Evolutionary conservation across 2,797 vertebrate species (phyloP).

Genomic region (Lepilemur septentrionalis): DNA sequence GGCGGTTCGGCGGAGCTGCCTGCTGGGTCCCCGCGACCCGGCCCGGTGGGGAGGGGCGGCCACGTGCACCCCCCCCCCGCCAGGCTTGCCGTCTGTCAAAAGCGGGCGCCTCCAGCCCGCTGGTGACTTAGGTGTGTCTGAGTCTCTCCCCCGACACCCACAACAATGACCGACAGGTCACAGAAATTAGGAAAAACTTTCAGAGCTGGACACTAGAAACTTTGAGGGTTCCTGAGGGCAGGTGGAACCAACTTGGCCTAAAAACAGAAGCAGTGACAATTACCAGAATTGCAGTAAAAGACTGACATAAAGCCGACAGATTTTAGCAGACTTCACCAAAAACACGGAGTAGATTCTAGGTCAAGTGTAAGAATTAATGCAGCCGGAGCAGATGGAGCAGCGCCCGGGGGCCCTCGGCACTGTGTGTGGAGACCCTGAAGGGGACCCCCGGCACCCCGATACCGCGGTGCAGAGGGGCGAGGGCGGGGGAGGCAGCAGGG

Average conservation of each 20-base stretch:
- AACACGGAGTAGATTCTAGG: not conserved
- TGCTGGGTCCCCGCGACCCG: not conserved
- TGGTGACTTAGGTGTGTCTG: rapidly evolving
- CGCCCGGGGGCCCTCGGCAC: rapidly evolving
- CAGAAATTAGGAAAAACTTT: not conserved
- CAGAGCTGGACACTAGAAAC: not conserved
- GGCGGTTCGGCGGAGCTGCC: not conserved
- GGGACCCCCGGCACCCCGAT: not conserved
- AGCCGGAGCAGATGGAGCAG: not conserved
- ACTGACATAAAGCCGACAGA: not conserved
- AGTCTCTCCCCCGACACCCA: not conserved
- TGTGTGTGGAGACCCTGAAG: rapidly evolving
- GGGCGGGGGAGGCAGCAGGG: not conserved
- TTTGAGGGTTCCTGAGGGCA: not conserved
- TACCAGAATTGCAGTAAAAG: not conserved
- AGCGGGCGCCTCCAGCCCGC: not conserved
- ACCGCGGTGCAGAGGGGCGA: rapidly evolving
- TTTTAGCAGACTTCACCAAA: not conserved
- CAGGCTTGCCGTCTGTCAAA: not conserved
- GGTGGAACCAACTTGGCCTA: not conserved
- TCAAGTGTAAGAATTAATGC: not conserved
- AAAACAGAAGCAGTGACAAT: not conserved
- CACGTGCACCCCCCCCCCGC: not conserved
- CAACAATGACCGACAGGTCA: rapidly evolving
- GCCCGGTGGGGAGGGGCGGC: not conserved